Evolutionary conservation across 2,888 invertebrate species (phyloP).

Genomic region (Drosophila sordidapex): DNA sequence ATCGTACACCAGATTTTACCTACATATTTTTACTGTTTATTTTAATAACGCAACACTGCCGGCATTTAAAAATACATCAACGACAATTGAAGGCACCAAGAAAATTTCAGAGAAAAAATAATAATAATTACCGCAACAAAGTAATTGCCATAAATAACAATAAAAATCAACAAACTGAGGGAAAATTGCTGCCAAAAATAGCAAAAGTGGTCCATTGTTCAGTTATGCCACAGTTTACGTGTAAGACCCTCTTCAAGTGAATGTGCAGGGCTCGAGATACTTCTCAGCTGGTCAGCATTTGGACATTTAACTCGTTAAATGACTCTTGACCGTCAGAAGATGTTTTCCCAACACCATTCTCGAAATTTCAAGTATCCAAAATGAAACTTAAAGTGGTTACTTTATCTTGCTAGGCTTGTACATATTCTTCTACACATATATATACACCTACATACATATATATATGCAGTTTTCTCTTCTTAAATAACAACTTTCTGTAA

Average conservation of each 20-base stretch:
- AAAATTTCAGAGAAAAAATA: conserved; percentile 12
- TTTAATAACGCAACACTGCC: conserved; percentile 57
- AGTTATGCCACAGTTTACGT: too few species aligned
- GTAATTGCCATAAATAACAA: conserved; percentile 49
- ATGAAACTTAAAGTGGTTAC: neutral
- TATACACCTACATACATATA: too few species aligned
- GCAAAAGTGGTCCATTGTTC: conserved; percentile 31
- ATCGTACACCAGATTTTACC: conserved; percentile 37
- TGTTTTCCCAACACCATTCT: conserved; percentile 11
- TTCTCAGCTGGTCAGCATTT: conserved; percentile 8
- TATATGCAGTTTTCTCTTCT: neutral
- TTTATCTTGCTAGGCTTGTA: neutral
- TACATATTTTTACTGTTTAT: conserved; percentile 49
- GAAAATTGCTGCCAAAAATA: conserved; percentile 37
- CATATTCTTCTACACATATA: neutral
- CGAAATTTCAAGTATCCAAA: neutral
- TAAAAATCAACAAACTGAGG: conserved; percentile 39
- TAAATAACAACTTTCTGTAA: neutral
- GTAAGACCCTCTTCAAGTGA: neutral
- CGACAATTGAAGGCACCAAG: conserved; percentile 16
- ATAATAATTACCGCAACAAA: conserved; percentile 42
- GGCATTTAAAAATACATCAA: conserved; percentile 75
- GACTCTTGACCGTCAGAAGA: conserved; percentile 15
- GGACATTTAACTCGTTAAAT: conserved; percentile 19
- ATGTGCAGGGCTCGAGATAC: conserved; percentile 18